Evolutionary conservation across 2,797 vertebrate species (phyloP), one percentile per base, ranked within the genome.

Genomic region (Knipowitschia caucasica): DNA sequence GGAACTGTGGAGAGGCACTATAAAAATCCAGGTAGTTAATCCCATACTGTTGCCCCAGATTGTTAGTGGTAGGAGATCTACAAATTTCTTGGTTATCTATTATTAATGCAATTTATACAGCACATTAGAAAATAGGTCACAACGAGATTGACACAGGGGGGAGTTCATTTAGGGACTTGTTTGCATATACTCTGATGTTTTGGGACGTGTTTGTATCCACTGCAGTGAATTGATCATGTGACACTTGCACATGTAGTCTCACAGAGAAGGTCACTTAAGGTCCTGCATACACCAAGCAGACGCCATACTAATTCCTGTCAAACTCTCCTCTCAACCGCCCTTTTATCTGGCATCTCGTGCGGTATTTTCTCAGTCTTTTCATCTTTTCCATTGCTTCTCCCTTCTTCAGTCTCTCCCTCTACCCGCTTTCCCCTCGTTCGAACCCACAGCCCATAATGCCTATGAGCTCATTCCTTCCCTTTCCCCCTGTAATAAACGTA

Each of bases 391-490:
- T 83, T 51, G 62, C 64, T 71, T 73, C 20, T 67, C 68, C 11
- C 0, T 55, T 66, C 62, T 65, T 62, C 53, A 62, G 10, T 61
- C 36, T 69, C 68, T 53, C 67, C 59, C 67, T 62, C 53, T 71
- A 65, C 42, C 1, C 38, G 53, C 40, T 63, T 68, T 75, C 70
- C 68, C 62, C 68, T 17, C 44, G 34, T 51, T 82, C 62, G 54
- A 88, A 86, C 78, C 82, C 69, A 45, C 82, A 85, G 82, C 83
- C 77, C 50, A 80, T 85, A 79, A 79, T 75, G 78, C 77, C 77
- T 33, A 82, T 86, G 86, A 86, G 82, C 82, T 88, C 84, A 86
- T 82, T 87, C 63, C 75, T 87, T 89, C 84, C 84, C 75, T 82
- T 23, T 75, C 40, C 62, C 78, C 68, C 62, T 80, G 55, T 75